phyloP scores from a whole-genome alignment of 1,140 invertebrate genomes.

The Cyclargus thomasi region DNA sequence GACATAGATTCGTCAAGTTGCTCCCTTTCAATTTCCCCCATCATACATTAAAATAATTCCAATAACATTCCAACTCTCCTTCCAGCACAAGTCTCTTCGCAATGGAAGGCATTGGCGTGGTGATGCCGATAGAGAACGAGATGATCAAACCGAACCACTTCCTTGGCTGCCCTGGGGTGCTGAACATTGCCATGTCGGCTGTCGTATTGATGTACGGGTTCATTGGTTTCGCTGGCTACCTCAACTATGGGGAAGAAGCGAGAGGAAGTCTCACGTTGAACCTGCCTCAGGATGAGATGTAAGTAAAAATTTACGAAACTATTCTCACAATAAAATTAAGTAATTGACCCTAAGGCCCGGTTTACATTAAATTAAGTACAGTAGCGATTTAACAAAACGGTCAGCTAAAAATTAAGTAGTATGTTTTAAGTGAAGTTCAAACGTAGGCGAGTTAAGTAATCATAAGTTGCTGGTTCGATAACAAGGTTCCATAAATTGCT shows the following conservation, averaged over 20 bases:
- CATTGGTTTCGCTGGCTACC: slow-evolving; percentile 90
- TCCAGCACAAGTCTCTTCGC: slow-evolving; percentile 84
- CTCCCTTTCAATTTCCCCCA: background rate
- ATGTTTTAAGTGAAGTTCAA: no score
- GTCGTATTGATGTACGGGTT: slow-evolving; percentile 84
- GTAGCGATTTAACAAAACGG: no score
- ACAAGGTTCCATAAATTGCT: no score
- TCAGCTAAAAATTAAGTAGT: no score
- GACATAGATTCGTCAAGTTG: background rate
- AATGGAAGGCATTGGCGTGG: slow-evolving; percentile 88
- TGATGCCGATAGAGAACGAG: slow-evolving; percentile 92
- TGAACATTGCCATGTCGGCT: slow-evolving; percentile 88
- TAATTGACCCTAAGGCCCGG: no score
- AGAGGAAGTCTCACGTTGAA: slow-evolving; percentile 84
- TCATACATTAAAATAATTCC: background rate
- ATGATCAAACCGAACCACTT: slow-evolving; percentile 89
- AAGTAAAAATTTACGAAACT: slow-evolving; percentile 47
- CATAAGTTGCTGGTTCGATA: no score
- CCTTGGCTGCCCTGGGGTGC: slow-evolving; percentile 86
- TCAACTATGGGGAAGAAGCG: slow-evolving; percentile 82
- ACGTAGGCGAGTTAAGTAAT: no score
- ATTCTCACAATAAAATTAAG: no score
- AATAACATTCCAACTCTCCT: slow-evolving; percentile 17
- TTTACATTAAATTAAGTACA: no score
- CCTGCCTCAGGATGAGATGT: slow-evolving; percentile 79